Percentiles rank a stretch among this genome's conserved stretches.
Conservation (phyloP, 2,797 vertebrate species). For the Gephyroberyx darwinii region DNA sequence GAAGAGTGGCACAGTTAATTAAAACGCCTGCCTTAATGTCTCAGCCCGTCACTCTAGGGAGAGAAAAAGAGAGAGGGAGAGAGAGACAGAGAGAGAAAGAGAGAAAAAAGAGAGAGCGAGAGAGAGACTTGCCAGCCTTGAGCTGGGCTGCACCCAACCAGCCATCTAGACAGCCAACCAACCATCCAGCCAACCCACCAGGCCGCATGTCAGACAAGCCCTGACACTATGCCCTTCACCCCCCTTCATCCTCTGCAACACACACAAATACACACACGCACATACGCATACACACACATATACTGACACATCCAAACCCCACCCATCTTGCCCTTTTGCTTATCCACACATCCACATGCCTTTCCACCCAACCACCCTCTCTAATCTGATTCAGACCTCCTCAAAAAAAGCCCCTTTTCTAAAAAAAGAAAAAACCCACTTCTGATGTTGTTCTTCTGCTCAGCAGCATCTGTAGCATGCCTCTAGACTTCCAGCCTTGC, state of each 20-base stretch:
- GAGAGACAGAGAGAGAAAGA: conserved; percentile 12
- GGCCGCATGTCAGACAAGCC: conserved; percentile 81
- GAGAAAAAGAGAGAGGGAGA: conserved; percentile 44
- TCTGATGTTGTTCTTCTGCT: conserved; percentile 71
- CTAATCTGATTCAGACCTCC: conserved; percentile 48
- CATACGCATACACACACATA: conserved; percentile 7
- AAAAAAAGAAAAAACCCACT: conserved; percentile 58
- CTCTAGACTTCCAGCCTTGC: conserved; percentile 75
- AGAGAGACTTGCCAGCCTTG: conserved; percentile 67
- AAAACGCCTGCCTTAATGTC: conserved; percentile 83
- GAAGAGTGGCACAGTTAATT: conserved; percentile 83
- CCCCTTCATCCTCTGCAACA: conserved; percentile 60
- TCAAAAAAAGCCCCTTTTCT: not conserved
- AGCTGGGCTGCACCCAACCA: conserved; percentile 74
- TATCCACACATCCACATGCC: not conserved
- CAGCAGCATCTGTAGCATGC: conserved; percentile 74
- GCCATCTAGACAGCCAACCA: conserved; percentile 68
- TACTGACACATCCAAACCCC: conserved; percentile 23
- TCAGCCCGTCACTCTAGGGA: conserved; percentile 79
- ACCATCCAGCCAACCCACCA: conserved; percentile 74
- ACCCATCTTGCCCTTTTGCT: conserved; percentile 17
- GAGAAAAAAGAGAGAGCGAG: conserved; percentile 21
- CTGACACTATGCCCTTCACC: conserved; percentile 78
- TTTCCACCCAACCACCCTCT: conserved; percentile 16
- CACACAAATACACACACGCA: conserved; percentile 14